Evolutionary conservation across 2,888 invertebrate species (phyloP).

Genomic region (Artemia sinica): DNA sequence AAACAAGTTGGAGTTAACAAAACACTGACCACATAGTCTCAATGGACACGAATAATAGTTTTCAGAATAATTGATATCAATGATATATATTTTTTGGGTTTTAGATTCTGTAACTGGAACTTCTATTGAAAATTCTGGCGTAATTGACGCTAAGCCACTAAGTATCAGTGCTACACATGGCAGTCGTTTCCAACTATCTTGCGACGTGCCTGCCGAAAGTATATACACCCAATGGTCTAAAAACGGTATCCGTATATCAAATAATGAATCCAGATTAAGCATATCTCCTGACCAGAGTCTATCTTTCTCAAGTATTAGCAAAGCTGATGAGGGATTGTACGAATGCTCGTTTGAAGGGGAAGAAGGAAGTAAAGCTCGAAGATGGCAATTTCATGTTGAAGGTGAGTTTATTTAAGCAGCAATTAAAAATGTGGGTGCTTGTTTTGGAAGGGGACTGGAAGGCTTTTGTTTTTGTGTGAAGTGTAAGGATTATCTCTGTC

Average conservation of each 20-base stretch:
- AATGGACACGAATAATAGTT: no score
- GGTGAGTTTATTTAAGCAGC: not conserved
- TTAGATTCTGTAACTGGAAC: no score
- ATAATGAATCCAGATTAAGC: not conserved
- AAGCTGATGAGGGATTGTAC: constrained; percentile 5
- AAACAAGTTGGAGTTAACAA: no score
- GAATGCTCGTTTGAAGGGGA: not conserved
- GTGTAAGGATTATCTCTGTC: no score
- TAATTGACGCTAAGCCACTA: no score
- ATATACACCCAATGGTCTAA: not conserved
- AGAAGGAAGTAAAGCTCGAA: not conserved
- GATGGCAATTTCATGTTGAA: constrained; percentile 1
- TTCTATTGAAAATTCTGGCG: no score
- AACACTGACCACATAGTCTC: no score
- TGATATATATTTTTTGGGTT: no score
- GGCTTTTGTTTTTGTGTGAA: no score
- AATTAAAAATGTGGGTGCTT: no score
- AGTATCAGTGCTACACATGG: not conserved
- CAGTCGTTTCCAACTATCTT: not conserved
- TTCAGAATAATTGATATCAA: no score
- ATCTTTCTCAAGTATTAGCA: not conserved
- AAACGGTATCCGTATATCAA: not conserved
- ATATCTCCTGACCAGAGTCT: not conserved
- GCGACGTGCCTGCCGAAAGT: not conserved
- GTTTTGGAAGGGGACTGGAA: no score